A percentile compares a stretch with the other conserved stretches of the same genome.
These are phyloP conservation scores for Idris sp. DNA, from an alignment of 1,140 invertebrate species.

Conservation along the genomic window DNA sequence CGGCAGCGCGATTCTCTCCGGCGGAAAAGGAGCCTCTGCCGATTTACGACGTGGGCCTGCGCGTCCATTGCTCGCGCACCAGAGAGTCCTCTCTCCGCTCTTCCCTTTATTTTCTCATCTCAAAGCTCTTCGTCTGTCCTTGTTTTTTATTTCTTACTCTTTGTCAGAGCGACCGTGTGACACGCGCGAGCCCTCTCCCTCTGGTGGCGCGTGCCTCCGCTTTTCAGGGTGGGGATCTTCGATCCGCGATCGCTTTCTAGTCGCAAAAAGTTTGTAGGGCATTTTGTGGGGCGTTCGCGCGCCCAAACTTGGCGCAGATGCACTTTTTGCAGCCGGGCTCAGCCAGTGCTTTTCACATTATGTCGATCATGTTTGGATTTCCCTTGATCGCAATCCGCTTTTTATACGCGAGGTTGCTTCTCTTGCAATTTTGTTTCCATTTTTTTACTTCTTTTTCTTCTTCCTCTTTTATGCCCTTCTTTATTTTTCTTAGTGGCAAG, in stretches of 20 bases:
- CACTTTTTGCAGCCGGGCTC: conserved; percentile 1
- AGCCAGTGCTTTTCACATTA: no score
- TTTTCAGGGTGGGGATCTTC: conserved; percentile 15
- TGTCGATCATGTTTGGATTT: no score
- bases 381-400: no score
- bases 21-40: conserved; percentile 60
- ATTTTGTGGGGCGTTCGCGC: conserved; percentile 20
- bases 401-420: no score
- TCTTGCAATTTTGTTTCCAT: no score
- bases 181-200: conserved; percentile 22
- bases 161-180: no score
- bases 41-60: conserved; percentile 49
- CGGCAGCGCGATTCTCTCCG: conserved; percentile 67
- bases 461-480: no score
- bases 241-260: conserved; percentile 38
- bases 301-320: not conserved
- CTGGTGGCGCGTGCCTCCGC: conserved; percentile 7
- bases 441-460: no score
- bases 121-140: conserved; percentile 2
- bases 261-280: conserved; percentile 36
- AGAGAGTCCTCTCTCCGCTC: not conserved
- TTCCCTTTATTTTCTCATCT: not conserved
- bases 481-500: no score
- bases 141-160: no score
- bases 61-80: conserved; percentile 30